A percentile compares a stretch with the other conserved stretches of the same genome.
These are phyloP conservation scores for Fukomys damarensis DNA, from an alignment of 2,113 vertebrate genomes.

Conservation along the genomic window DNA sequence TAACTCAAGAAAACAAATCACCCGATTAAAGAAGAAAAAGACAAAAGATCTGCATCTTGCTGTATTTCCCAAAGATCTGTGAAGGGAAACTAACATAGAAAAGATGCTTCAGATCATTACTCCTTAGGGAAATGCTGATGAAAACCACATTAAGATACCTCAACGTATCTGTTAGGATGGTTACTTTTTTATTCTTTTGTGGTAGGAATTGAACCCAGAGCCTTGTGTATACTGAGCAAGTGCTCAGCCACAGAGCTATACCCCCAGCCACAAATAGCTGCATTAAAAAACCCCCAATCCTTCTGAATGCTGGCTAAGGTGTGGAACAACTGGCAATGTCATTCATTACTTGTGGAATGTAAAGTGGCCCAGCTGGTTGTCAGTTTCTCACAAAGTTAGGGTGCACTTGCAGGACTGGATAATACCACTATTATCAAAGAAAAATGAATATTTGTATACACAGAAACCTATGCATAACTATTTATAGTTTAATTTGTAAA, in stretches of 20 bases:
- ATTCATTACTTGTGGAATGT: background rate
- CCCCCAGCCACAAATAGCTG: background rate
- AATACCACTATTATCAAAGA: background rate
- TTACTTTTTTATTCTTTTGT: background rate
- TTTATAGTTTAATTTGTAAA: background rate
- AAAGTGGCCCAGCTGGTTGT: background rate
- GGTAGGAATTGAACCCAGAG: background rate
- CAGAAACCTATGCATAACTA: background rate
- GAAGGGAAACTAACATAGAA: background rate
- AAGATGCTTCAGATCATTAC: background rate
- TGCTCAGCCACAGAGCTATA: background rate
- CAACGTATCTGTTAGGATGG: background rate
- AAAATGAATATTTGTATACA: background rate
- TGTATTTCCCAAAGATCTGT: background rate
- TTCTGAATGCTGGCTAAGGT: background rate
- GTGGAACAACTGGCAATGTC: background rate
- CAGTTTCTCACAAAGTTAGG: slow-evolving; percentile 8
- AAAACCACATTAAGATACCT: background rate
- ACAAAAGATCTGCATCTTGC: background rate
- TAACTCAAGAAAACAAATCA: background rate
- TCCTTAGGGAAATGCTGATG: background rate
- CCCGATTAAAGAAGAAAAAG: background rate
- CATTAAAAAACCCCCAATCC: background rate
- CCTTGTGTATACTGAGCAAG: background rate
- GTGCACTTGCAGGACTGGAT: background rate